These are phyloP conservation scores for Paramormyrops hopkinsi DNA, from an alignment of 2,797 vertebrate species.

Conservation along the genomic window DNA sequence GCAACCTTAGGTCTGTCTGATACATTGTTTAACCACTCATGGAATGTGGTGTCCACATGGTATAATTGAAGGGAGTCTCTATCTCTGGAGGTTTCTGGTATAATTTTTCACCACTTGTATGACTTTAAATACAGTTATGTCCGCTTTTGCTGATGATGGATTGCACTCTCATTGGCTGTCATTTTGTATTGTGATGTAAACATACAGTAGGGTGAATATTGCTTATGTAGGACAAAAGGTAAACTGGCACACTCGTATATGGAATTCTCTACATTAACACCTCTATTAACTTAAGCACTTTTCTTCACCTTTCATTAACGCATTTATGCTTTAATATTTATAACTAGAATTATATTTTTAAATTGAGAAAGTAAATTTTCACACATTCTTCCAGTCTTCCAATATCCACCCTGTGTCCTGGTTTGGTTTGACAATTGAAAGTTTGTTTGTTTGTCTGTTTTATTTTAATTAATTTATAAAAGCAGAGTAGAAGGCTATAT, in stretches of 20 bases:
- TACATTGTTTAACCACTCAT: background rate
- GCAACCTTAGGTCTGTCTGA: background rate
- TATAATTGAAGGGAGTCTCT: background rate
- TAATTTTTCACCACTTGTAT: background rate
- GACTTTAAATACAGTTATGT: background rate
- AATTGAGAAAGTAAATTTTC: background rate
- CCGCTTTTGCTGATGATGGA: background rate
- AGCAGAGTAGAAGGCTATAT: slow-evolving; percentile 14
- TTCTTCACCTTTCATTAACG: background rate
- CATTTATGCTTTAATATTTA: background rate
- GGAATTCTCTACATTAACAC: background rate
- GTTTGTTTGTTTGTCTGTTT: background rate
- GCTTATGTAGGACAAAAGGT: background rate
- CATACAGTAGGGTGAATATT: background rate
- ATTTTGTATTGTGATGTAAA: background rate
- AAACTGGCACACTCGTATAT: background rate
- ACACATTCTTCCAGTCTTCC: background rate
- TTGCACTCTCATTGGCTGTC: background rate
- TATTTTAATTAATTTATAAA: background rate
- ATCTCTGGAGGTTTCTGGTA: background rate
- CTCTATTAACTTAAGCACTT: background rate
- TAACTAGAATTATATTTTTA: background rate
- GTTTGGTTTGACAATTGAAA: background rate
- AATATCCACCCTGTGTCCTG: background rate
- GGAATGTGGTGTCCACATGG: background rate